A percentile compares a stretch with the other conserved stretches of the same genome.
phyloP scores from a whole-genome alignment of 2,797 vertebrate species.

The Periophthalmus magnuspinnatus region DNA sequence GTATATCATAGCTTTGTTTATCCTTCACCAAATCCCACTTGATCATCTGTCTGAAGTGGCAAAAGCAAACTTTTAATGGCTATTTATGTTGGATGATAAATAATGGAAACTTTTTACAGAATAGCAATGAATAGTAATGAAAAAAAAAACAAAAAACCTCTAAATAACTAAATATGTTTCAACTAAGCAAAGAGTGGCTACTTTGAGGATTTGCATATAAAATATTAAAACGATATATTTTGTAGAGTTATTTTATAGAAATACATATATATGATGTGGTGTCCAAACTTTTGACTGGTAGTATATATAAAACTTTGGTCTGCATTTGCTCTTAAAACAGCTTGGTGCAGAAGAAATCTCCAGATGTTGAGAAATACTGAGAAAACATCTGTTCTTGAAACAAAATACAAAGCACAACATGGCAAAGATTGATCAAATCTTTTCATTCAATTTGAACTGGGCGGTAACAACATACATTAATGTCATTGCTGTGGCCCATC shows the following conservation, averaged over 20 bases:
- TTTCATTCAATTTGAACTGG: background rate
- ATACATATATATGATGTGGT: too few species aligned
- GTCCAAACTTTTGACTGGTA: too few species aligned
- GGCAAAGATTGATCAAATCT: background rate
- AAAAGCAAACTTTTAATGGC: slow-evolving; percentile 24
- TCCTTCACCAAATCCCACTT: slow-evolving; percentile 20
- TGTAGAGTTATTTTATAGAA: too few species aligned
- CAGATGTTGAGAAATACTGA: slow-evolving; percentile 9
- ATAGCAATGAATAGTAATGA: too few species aligned
- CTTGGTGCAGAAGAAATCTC: slow-evolving; percentile 11
- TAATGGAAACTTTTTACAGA: slow-evolving; percentile 36
- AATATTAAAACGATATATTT: too few species aligned
- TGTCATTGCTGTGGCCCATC: slow-evolving; percentile 47
- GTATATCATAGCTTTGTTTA: slow-evolving; percentile 40
- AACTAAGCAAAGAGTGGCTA: too few species aligned
- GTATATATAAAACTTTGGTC: background rate
- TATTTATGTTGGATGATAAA: slow-evolving; percentile 23
- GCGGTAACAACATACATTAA: slow-evolving; percentile 36
- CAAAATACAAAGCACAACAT: background rate
- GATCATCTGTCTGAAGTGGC: slow-evolving; percentile 16
- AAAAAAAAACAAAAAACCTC: too few species aligned
- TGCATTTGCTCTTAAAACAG: slow-evolving; percentile 10
- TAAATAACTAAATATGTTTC: too few species aligned
- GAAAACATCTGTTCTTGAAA: background rate
- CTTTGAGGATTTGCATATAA: too few species aligned